Evolutionary conservation across 1,140 invertebrate species (phyloP), one percentile per base, ranked within the genome.

Genomic region (Dreissena rostriformis): DNA sequence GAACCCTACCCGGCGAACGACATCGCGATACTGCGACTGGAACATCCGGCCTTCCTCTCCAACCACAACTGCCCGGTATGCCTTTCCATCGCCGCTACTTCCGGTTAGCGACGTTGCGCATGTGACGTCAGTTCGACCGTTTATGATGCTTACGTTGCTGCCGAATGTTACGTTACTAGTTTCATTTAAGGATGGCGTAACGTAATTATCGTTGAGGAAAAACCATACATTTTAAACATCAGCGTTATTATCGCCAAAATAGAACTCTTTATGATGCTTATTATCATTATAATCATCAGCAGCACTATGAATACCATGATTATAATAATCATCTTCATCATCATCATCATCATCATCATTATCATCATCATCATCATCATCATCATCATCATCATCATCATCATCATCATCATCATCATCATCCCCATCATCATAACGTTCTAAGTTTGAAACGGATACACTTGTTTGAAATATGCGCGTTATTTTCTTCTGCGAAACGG

Each of bases 141-240:
- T 39, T 39, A 39, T 81, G 12, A 65, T 11, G 39, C 19, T 24
- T 26, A 22, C 15, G 1, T 51, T 28, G 26, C 2, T 65, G 55
- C 55, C n/a, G 79, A 81, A 28, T 81, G 79, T 66, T 81, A 65
- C 22, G 39, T 73, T 22, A 39, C 39, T 51, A 68, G 79, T 22
- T 61, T 61, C 57, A 61, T 61, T n/a, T 61, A 61, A 24, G 57
- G 57, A n/a, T n/a, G 17, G 22, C 57, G 22, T 61, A 61, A n/a
- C 57, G 17, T 19, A 24, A n/a, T 61, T n/a, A 61, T 61, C 22
- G 17, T 61, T 19, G 57, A 61, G 17, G 17, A 24, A 19, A 61
- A n/a, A 24, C 22, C 57, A 39, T 39, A n/a, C 57, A 61, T 19
- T 24, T 61, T 61, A 61, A 61, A 61, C 57, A 61, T 5, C 57